Conservation (phyloP, 2,888 invertebrate genomes). For the Hirtodrosophila histrioides region DNA sequence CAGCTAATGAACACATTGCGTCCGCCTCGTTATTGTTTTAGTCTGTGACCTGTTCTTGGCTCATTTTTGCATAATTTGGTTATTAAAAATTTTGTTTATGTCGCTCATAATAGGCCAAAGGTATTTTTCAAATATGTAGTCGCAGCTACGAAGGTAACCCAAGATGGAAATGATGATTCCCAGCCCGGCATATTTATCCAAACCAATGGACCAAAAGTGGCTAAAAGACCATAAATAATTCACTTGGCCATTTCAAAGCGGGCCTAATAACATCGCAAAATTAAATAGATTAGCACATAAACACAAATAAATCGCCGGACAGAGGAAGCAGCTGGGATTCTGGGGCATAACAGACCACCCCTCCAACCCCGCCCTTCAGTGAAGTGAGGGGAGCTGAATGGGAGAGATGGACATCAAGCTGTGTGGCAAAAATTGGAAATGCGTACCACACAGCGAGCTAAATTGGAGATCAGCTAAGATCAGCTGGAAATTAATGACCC, state of each 20-base stretch:
- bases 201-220: slow-evolving; percentile 18
- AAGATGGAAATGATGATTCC: slow-evolving; percentile 12
- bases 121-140: slow-evolving; percentile 33
- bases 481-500: slow-evolving; percentile 13
- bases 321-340: slow-evolving; percentile 10
- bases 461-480: slow-evolving; percentile 15
- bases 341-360: neutral
- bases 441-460: slow-evolving; percentile 2
- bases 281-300: slow-evolving; percentile 31
- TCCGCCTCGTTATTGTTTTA: slow-evolving; percentile 30
- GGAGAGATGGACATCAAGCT: slow-evolving; percentile 28
- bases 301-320: slow-evolving; percentile 19
- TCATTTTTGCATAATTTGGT: slow-evolving; percentile 71
- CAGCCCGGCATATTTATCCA: slow-evolving; percentile 3
- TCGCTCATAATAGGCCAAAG: slow-evolving; percentile 60
- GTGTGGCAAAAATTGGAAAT: slow-evolving; percentile 1
- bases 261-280: slow-evolving; percentile 29
- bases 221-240: slow-evolving; percentile 46
- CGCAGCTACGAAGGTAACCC: neutral
- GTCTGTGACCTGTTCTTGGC: slow-evolving; percentile 15
- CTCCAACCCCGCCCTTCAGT: neutral
- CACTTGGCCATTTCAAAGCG: slow-evolving; percentile 20
- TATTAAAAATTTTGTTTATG: slow-evolving; percentile 78
- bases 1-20: slow-evolving; percentile 60
- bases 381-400: neutral